Conservation (phyloP, 2,113 vertebrate species). For the Pontoporia blainvillei region DNA sequence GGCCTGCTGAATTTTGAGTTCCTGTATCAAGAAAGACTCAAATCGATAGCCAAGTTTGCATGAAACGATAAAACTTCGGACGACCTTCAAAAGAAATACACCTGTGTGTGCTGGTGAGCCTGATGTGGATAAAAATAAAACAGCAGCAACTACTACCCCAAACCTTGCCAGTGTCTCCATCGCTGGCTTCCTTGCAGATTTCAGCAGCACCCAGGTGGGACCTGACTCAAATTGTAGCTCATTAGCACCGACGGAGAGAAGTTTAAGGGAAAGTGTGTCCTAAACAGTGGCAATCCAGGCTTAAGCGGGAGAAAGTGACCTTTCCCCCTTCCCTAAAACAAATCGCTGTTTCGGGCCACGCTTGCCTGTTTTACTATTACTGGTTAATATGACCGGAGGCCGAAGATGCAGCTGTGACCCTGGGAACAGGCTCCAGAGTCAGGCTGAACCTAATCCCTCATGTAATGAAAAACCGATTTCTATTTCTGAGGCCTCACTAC, state of each 20-base stretch:
- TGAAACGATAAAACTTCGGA: not conserved
- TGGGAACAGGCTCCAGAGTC: conserved; percentile 78
- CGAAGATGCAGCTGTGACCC: conserved; percentile 84
- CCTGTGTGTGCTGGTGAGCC: not conserved
- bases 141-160: too few relatives aligned
- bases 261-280: conserved; percentile 63
- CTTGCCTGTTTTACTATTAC: conserved; percentile 87
- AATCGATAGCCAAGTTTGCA: not conserved
- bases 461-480: conserved; percentile 88
- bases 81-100: not conserved
- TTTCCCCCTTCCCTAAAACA: conserved; percentile 76
- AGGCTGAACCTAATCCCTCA: conserved; percentile 82
- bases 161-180: not conserved
- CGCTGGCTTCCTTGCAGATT: conserved; percentile 2
- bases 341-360: conserved; percentile 67
- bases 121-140: not conserved
- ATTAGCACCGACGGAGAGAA: conserved; percentile 67
- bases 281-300: conserved; percentile 71
- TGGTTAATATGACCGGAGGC: conserved; percentile 83
- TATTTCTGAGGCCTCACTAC: conserved; percentile 83
- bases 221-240: conserved; percentile 63
- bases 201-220: conserved; percentile 63
- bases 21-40: not conserved
- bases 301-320: conserved; percentile 73
- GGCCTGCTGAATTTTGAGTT: not conserved